These are phyloP conservation scores for Aegithalos caudatus DNA, from an alignment of 2,113 vertebrate species.

Conservation along the genomic window DNA sequence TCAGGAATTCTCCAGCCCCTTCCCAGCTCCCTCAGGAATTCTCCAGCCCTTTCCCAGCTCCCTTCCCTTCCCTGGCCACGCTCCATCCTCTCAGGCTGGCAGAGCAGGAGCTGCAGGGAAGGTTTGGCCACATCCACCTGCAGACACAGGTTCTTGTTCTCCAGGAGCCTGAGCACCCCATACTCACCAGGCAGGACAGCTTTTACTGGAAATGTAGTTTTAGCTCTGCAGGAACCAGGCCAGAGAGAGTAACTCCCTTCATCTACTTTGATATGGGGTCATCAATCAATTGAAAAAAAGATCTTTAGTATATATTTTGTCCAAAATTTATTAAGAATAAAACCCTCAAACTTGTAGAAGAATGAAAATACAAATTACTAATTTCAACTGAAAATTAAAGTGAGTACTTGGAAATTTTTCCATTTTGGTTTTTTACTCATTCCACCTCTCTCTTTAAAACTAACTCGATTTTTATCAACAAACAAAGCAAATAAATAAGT, in stretches of 20 bases:
- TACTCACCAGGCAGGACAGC: accelerated
- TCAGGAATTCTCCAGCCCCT: background rate
- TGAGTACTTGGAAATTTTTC: background rate
- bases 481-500: slow-evolving; percentile 37
- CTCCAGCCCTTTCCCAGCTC: background rate
- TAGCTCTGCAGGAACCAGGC: background rate
- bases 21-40: background rate
- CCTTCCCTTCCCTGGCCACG: accelerated
- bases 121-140: background rate
- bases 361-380: background rate
- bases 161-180: background rate
- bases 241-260: accelerated
- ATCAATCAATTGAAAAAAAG: background rate
- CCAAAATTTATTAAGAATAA: background rate
- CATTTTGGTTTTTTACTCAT: background rate
- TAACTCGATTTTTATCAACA: background rate
- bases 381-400: background rate
- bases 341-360: accelerated
- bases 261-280: background rate
- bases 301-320: background rate
- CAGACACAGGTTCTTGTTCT: background rate
- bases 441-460: background rate
- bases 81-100: background rate
- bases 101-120: background rate
- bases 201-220: background rate